Percentiles rank a stretch among this genome's conserved stretches.
These are phyloP conservation scores for Galbula dea DNA, from an alignment of 2,113 vertebrate genomes.

Conservation along the genomic window DNA sequence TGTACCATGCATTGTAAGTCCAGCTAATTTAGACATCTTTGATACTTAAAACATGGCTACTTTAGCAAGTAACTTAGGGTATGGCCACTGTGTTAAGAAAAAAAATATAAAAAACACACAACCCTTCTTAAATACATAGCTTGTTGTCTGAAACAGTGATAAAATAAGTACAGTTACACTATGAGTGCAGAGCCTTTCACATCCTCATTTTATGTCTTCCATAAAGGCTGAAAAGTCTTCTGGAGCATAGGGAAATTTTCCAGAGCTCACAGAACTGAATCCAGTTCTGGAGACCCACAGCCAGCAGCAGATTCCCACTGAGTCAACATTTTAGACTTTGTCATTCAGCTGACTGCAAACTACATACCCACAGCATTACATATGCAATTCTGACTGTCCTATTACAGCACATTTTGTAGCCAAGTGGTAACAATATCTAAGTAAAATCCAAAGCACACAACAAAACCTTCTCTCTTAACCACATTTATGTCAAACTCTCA, in stretches of 20 bases:
- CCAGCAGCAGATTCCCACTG: not conserved
- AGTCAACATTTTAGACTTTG: not conserved
- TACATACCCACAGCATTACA: not conserved
- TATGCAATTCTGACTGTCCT: not conserved
- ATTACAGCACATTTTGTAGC: not conserved
- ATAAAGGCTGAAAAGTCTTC: not conserved
- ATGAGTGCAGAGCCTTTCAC: not conserved
- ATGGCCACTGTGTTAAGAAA: not conserved
- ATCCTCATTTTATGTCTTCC: not conserved
- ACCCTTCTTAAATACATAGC: not conserved
- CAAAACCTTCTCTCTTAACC: not conserved
- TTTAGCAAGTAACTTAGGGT: not conserved
- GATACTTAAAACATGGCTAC: not conserved
- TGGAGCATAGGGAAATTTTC: not conserved
- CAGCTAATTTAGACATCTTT: not conserved
- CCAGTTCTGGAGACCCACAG: not conserved
- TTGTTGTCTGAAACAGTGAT: not conserved
- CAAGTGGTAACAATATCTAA: not conserved
- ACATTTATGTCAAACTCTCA: not conserved
- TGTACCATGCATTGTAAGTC: not conserved
- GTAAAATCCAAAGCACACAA: not conserved
- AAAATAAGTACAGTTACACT: not conserved
- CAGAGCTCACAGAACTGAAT: not conserved
- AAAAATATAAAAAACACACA: no score
- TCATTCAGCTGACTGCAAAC: not conserved